Percentiles rank a stretch among this genome's conserved stretches.
Conservation (phyloP, 2,888 invertebrate genomes). For the Gisinianus flammeolus region DNA sequence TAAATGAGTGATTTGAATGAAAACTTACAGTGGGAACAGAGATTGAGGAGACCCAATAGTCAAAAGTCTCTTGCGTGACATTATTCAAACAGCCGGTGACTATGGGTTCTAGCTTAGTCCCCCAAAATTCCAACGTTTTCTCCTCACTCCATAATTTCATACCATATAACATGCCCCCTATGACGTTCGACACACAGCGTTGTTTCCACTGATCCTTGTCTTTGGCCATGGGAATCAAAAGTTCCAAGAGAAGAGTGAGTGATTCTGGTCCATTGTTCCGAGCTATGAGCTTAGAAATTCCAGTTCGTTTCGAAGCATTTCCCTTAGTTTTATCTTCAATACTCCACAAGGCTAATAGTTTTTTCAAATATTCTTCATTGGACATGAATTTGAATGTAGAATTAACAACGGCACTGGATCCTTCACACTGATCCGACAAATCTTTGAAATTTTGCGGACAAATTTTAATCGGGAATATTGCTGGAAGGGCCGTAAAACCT, state of each 20-base stretch:
- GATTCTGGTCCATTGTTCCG: conserved; percentile 55
- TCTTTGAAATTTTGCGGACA: conserved; percentile 48
- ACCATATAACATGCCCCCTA: conserved; percentile 66
- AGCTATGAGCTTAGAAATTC: conserved; percentile 45
- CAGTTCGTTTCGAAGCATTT: conserved; percentile 48
- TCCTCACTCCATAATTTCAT: conserved; percentile 65
- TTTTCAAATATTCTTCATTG: conserved; percentile 71
- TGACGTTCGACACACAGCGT: conserved; percentile 66
- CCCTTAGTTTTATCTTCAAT: conserved; percentile 74
- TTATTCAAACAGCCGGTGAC: conserved; percentile 63
- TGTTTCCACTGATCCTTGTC: conserved; percentile 65
- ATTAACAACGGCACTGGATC: conserved; percentile 60
- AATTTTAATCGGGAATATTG: conserved; percentile 46
- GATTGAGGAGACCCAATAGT: conserved; percentile 63
- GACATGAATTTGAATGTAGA: conserved; percentile 69
- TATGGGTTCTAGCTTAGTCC: conserved; percentile 62
- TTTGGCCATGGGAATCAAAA: conserved; percentile 60
- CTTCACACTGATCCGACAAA: conserved; percentile 58
- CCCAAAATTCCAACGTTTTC: conserved; percentile 62
- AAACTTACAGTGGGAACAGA: conserved; percentile 50
- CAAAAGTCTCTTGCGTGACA: conserved; percentile 63
- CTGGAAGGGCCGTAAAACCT: conserved; percentile 53
- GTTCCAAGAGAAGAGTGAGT: conserved; percentile 44
- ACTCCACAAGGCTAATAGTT: conserved; percentile 74
- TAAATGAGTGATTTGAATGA: too few species aligned